Conservation (phyloP, 1,140 invertebrate species). For the Myzus persicae region DNA sequence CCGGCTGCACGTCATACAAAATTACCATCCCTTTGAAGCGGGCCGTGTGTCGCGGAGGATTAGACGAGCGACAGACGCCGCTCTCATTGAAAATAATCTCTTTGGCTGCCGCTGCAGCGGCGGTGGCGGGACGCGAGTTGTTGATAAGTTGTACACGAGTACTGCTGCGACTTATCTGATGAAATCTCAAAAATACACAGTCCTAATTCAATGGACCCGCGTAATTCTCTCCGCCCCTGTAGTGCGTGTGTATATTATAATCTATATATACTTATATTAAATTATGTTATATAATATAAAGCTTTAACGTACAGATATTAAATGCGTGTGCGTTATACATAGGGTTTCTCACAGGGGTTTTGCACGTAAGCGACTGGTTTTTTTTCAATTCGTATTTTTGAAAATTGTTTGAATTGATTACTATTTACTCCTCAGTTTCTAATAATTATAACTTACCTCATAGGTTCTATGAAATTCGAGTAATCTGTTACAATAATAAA, state of each 20-base stretch:
- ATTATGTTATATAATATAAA: not conserved
- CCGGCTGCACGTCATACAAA: conserved; percentile 19
- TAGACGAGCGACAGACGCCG: not conserved
- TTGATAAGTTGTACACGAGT: conserved; percentile 18
- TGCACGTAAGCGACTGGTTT: not conserved
- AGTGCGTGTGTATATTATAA: not conserved
- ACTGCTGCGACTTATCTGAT: conserved; percentile 20
- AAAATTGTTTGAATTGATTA: too few species aligned
- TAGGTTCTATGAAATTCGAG: too few species aligned
- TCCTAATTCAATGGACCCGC: conserved; percentile 1
- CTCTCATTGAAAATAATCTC: conserved; percentile 47
- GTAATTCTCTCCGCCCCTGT: conserved; percentile 8
- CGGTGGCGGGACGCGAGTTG: not conserved
- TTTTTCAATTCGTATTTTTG: not conserved
- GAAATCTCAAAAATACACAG: conserved; percentile 35
- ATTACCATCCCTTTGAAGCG: conserved; percentile 42
- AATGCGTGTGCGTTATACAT: too few species aligned
- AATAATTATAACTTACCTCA: too few species aligned
- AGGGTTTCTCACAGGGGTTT: too few species aligned
- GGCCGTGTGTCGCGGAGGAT: conserved; percentile 26
- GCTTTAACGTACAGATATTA: not conserved
- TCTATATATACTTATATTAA: not conserved
- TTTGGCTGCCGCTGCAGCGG: not conserved
- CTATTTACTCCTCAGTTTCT: too few species aligned
- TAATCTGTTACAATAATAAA: too few species aligned